These are phyloP conservation scores for Cyrtorhinus lividipennis DNA, from an alignment of 1,140 invertebrate species.

Conservation along the genomic window DNA sequence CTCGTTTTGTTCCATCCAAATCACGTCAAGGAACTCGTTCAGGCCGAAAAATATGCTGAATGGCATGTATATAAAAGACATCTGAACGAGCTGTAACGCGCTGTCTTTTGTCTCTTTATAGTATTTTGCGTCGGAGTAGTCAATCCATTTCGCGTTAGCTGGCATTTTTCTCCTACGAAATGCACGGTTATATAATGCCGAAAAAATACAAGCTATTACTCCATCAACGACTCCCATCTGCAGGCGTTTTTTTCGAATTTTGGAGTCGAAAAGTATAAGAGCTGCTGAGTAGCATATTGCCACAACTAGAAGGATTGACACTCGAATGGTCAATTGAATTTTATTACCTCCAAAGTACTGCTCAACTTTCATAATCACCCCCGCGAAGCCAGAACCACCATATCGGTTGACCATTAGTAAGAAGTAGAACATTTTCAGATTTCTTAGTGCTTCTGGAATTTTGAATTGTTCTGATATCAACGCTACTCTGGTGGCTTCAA, in stretches of 20 bases:
- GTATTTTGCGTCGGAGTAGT: not conserved
- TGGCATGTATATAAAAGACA: not conserved
- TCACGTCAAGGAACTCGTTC: not conserved
- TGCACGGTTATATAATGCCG: not conserved
- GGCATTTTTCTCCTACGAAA: not conserved
- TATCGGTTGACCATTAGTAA: not conserved
- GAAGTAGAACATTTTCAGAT: not conserved
- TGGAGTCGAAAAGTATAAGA: not conserved
- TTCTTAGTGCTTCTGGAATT: not conserved
- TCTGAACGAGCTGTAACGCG: not conserved
- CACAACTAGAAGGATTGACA: not conserved
- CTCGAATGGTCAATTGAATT: not conserved
- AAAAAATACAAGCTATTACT: not conserved
- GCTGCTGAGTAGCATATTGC: not conserved
- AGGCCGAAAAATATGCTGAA: not conserved
- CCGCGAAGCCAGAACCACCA: not conserved
- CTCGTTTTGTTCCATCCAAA: slow-evolving; percentile 2
- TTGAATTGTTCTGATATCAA: not conserved
- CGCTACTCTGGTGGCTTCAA: not conserved
- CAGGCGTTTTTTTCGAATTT: not conserved
- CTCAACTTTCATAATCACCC: not conserved
- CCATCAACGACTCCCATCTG: not conserved
- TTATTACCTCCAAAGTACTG: not conserved
- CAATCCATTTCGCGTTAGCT: not conserved
- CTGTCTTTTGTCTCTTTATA: slow-evolving; percentile 1